Evolutionary conservation across 1,140 invertebrate species (phyloP).

Genomic region (Leptopilina boulardi): DNA sequence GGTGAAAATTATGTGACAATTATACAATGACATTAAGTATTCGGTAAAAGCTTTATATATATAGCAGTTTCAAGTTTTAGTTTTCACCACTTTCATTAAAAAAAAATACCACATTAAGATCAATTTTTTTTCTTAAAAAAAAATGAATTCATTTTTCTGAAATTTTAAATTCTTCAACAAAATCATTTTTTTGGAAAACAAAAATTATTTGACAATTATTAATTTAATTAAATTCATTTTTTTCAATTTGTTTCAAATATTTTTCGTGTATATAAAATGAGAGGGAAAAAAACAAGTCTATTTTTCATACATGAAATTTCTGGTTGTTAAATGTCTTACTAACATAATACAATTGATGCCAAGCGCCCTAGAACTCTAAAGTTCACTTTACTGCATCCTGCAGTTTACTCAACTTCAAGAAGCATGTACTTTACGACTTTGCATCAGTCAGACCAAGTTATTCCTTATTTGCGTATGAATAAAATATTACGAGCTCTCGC

Average conservation of each 20-base stretch:
- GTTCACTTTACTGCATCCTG: conserved; percentile 20
- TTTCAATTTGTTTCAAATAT: too few relatives aligned
- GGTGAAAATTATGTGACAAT: not conserved
- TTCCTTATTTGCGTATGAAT: conserved; percentile 22
- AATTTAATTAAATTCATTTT: too few relatives aligned
- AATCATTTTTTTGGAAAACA: too few relatives aligned
- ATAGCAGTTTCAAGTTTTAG: not conserved
- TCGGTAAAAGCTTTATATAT: conserved; percentile 1
- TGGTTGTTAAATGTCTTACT: not conserved
- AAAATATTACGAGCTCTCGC: conserved; percentile 15
- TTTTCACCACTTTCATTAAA: not conserved
- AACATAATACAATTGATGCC: conserved; percentile 5
- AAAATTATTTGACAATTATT: too few relatives aligned
- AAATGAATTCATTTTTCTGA: too few relatives aligned
- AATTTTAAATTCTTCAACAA: too few relatives aligned
- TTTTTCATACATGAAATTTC: not conserved
- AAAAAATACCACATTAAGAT: too few relatives aligned
- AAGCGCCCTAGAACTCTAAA: conserved; percentile 9
- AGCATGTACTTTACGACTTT: conserved; percentile 20
- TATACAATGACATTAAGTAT: conserved; percentile 5
- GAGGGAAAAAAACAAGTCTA: not conserved
- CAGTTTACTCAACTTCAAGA: conserved; percentile 19
- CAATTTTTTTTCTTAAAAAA: too few relatives aligned
- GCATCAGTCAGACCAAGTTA: conserved; percentile 27
- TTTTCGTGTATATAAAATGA: too few relatives aligned